Evolutionary conservation across 1,140 invertebrate species (phyloP), one percentile per base, ranked within the genome.

Genomic region (Hylaeus volcanicus): DNA sequence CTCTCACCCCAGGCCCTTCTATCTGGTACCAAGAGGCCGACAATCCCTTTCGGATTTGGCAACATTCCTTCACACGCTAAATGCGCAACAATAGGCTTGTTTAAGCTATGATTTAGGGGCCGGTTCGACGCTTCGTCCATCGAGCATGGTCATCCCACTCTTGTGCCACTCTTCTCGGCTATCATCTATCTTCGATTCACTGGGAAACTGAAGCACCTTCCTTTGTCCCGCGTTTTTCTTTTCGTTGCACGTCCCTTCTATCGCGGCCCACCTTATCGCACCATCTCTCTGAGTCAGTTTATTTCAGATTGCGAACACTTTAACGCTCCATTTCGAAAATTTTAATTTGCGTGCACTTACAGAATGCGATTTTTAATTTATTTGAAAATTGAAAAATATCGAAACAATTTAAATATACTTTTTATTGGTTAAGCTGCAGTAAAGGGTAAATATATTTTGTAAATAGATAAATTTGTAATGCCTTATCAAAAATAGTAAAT

Each of bases 61-160:
- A 89, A 91, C 88, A 90, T 92, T 91, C 90, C 90, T 92, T 92
- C 88, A 90, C 90, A 91, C 88, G 88, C 89, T 90, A 91, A 92
- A 91, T 90, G 89, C 84, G 81, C 88, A 91, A 93, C 91, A 92
- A 92, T 92, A 88, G 91, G 83, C 89, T 92, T 91, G 90, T 92
- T 93, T 93, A 87, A 85, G 72, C 87, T 91, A 85, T 92, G 91
- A 92, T 92, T 93, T 93, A 90, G 89, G 78, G 87, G 82, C 81
- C 85, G 81, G 81, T 84, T 84, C 74, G 74, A 84, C 81, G 82
- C 74, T 89, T 87, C 79, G 71, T 45, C 56, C 82, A 68, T 69
- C 81, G 72, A 51, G 61, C 77, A 39, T 48, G 72, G 71, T 81
- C 73, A 79, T 58, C 51, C 77, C 69, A 26, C 74, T 74, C 82